Conservation (phyloP, 2,888 invertebrate genomes). For the Callosobruchus maculatus region DNA sequence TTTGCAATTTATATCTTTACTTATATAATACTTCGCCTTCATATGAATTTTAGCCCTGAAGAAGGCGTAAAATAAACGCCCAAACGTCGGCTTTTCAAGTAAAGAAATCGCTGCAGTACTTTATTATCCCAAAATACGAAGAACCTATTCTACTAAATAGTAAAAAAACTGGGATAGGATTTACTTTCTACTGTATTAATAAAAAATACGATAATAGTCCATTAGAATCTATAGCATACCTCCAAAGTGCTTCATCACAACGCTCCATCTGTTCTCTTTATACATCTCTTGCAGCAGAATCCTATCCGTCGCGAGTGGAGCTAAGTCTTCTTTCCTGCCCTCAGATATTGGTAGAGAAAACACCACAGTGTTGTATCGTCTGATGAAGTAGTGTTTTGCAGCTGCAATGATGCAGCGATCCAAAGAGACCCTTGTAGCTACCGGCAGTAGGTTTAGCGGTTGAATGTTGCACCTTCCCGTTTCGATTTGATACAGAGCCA, state of each 20-base stretch:
- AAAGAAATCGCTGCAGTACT: too few relatives aligned
- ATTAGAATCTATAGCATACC: background rate
- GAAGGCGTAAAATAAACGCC: too few relatives aligned
- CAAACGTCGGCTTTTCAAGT: too few relatives aligned
- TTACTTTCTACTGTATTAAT: too few relatives aligned
- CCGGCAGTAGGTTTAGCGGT: background rate
- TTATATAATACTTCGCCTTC: too few relatives aligned
- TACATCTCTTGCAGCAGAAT: conserved; percentile 10
- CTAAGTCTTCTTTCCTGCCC: background rate
- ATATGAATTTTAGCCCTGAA: too few relatives aligned
- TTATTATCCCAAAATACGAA: too few relatives aligned
- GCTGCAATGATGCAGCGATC: conserved; percentile 17
- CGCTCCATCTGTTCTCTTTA: conserved; percentile 7
- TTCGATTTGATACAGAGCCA: background rate
- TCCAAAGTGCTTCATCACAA: conserved; percentile 13
- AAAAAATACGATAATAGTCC: too few relatives aligned
- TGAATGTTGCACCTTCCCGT: background rate
- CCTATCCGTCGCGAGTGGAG: background rate
- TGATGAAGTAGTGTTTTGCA: conserved; percentile 12
- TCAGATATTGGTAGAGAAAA: conserved; percentile 6
- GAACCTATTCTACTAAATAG: too few relatives aligned
- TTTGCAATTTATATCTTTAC: too few relatives aligned
- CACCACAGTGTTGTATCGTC: background rate
- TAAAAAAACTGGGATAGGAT: too few relatives aligned
- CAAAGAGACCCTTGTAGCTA: conserved; percentile 11